Conservation (phyloP, 2,797 vertebrate genomes). For the Pseudochirops corinnae region DNA sequence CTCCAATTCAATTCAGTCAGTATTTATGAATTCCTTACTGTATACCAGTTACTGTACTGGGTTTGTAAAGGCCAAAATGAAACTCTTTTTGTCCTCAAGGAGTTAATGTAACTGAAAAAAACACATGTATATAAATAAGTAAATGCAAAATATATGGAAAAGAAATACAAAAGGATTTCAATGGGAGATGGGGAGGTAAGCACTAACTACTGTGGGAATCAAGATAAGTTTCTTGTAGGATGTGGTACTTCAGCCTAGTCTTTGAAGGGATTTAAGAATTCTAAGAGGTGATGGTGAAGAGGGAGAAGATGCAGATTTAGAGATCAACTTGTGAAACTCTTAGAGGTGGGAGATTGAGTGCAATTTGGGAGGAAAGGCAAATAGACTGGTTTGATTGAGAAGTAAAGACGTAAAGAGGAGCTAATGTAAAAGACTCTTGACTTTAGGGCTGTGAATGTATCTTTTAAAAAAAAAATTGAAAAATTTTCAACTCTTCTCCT, state of each 20-base stretch:
- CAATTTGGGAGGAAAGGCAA: neutral
- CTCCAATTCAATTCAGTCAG: neutral
- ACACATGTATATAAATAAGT: neutral
- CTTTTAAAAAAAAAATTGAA: neutral
- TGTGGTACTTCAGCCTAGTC: neutral
- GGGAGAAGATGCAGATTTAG: neutral
- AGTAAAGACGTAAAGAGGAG: neutral
- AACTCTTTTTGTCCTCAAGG: neutral
- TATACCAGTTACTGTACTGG: neutral
- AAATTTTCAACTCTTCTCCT: neutral
- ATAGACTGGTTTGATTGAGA: neutral
- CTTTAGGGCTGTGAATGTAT: neutral
- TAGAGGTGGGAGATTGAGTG: neutral
- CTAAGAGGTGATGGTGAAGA: neutral
- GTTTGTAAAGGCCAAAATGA: neutral
- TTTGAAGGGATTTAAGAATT: neutral
- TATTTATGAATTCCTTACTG: neutral
- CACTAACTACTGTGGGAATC: neutral
- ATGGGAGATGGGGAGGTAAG: neutral
- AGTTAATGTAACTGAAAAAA: neutral
- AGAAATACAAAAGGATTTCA: neutral
- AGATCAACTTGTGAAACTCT: neutral
- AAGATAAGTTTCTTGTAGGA: neutral
- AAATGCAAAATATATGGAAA: neutral
- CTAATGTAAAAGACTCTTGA: neutral